Percentiles rank a stretch among this genome's conserved stretches.
phyloP scores from a whole-genome alignment of 2,888 invertebrate genomes.

The Neoitamus cyanurus region DNA sequence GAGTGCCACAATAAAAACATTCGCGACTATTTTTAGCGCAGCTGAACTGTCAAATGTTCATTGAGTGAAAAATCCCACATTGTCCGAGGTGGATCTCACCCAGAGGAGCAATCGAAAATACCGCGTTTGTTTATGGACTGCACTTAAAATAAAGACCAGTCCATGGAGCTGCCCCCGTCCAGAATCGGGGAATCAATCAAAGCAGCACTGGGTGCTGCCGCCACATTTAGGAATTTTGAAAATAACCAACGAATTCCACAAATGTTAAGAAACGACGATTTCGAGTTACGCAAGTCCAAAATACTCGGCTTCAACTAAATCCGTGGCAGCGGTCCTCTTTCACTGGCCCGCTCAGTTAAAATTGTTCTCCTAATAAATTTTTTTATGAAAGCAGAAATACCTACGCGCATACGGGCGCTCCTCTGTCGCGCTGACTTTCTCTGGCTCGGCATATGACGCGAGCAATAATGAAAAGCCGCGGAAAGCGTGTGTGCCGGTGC shows the following conservation, averaged over 20 bases:
- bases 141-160: background rate
- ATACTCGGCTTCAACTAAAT: conserved; percentile 30
- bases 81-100: background rate
- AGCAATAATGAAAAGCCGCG: conserved; percentile 3
- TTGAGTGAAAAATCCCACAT: conserved; percentile 5
- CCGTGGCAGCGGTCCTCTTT: background rate
- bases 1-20: conserved; percentile 14
- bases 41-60: conserved; percentile 1
- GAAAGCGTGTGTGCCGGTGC: conserved; percentile 1
- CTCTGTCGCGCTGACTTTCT: background rate
- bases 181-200: background rate
- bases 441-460: background rate
- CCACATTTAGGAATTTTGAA: background rate
- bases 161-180: background rate
- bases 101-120: background rate
- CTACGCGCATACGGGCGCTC: conserved; percentile 7
- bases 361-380: conserved; percentile 41
- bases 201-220: background rate
- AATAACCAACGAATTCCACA: background rate
- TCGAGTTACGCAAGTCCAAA: conserved; percentile 37
- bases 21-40: background rate
- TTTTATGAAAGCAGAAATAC: conserved; percentile 37
- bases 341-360: conserved; percentile 32
- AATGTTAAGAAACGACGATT: conserved; percentile 6
- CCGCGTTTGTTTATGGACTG: background rate